Evolutionary conservation across 2,113 vertebrate species (phyloP).

Genomic region (Pygoscelis adeliae): DNA sequence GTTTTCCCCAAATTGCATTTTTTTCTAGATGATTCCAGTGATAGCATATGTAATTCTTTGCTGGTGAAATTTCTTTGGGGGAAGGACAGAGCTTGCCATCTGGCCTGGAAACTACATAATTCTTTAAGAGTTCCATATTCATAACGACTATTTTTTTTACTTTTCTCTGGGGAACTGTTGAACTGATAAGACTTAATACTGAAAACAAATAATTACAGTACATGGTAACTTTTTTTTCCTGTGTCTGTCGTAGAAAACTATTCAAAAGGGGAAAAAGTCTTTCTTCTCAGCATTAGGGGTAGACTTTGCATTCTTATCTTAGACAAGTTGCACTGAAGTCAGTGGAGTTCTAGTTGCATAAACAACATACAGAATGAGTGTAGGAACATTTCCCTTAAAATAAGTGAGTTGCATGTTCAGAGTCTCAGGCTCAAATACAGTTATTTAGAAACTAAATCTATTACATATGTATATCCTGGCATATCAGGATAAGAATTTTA

Average conservation of each 20-base stretch:
- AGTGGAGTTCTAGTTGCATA: background rate
- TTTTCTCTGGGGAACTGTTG: background rate
- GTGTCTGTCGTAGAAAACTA: background rate
- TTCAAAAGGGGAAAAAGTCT: background rate
- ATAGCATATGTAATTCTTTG: background rate
- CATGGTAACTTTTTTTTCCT: no score
- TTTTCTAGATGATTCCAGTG: background rate
- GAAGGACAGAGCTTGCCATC: background rate
- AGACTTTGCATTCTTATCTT: background rate
- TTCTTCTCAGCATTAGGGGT: background rate
- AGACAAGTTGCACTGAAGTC: background rate
- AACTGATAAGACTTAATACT: background rate
- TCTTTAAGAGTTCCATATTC: background rate
- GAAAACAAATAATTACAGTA: background rate
- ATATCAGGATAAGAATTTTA: conserved; percentile 20
- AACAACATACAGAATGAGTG: background rate
- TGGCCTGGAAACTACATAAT: background rate
- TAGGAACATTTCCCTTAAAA: background rate
- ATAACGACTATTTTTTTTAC: background rate
- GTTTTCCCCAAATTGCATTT: background rate
- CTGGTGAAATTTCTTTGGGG: background rate
- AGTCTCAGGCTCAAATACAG: background rate
- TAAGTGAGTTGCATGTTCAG: background rate
- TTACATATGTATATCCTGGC: background rate
- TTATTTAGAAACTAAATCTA: background rate